Base-by-base conservation (phyloP, 2,113 vertebrate species). In the Pleuronectes platessa region DNA sequence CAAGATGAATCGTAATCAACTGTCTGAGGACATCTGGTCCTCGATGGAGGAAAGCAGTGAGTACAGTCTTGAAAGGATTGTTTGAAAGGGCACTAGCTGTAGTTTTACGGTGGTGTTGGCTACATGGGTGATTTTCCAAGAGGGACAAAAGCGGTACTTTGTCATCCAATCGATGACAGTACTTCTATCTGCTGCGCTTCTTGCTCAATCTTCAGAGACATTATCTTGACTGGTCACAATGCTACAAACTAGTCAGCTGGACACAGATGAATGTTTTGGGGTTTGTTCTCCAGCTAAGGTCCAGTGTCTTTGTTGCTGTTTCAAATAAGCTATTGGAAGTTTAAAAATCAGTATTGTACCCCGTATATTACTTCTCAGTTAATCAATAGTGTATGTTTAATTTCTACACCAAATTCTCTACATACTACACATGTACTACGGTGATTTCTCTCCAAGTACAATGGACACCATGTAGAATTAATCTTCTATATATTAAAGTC, bases 1-100 rank as follows among this genome's bases (percentile, higher is more conserved):
- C 68, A 81, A 71, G 64, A 86, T 79, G 66, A 86, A 89, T 86
- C 31, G 70, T 78, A 91, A 92, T 92, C 88, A 90, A 79, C 76
- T 71, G 56, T 42, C 68, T 10, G 20, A 61, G 65, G 78, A 87
- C 87, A 92, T 86, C 86, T 90, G 86, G 79, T 64, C 84, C 68
- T 74, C 62, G 53, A 86, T 75, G 55, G 24, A 88, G 61, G 81
- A 40, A 76, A 77, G 73, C 64, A 68, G 7, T 15, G 11, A 71
- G 53, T 23, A 18, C 4, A 70, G 56, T 84, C 55, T 67, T 27
- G 49, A 77, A 73, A 79, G 63, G 40, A 18, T 70, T 81, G 82
- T 74, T 66, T 21, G 35, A 76, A 84, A 82, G 61, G 71, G 40
- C 59, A 60, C 18, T n/a, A 18, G 60, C 42, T 27, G 13, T 51